Base-by-base conservation (phyloP, 1,140 invertebrate species). In the Alviniconcha marisindica region DNA sequence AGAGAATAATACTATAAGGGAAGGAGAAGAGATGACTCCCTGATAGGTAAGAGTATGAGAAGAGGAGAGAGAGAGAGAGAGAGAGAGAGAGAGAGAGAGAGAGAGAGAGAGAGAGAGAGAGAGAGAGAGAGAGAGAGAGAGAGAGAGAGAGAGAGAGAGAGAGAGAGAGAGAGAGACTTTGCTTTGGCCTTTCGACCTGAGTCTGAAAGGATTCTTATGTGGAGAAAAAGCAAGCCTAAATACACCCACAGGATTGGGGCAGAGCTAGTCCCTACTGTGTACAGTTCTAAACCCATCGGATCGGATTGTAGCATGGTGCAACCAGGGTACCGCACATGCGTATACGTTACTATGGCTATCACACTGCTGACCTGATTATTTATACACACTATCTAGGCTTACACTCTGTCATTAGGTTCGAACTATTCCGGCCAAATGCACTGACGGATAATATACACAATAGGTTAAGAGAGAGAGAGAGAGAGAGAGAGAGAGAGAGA, bases 31-130 rank as follows among this genome's bases (percentile, higher is more conserved):
- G 21, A 21, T 12, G 48, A 51, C 10, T 12, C 10, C 7, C 10
- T 12, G 48, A 51, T 7, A 51, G 48, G 48, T 12, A 21, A 51
- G 21, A 21, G 21, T 7, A 21, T 12, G 48, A 51, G 48, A 51
- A 51, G 48, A 24, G 24, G 56, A 60, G 56, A 60, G 56, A 60
- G 56, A 60, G 56, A 60, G 56, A 60, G 56, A 60, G 56, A 60
- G 56, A 60, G 56, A 60, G 56, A 60, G 56, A 60, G 56, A 60
- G 56, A 60, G 56, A 60, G 56, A 60, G 56, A 60, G 56, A 60
- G 56, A 60, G 56, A 60, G 56, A 60, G 56, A 60, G 56, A 60
- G 56, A 60, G 56, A 60, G 56, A 60, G 56, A 60, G 56, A 60
- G 56, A 60, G 56, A 60, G 56, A 60, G 56, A 60, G 56, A 60